Percentiles rank a stretch among this genome's conserved stretches.
These are phyloP conservation scores for Neofelis nebulosa DNA, from an alignment of 2,113 vertebrate genomes.

Conservation along the genomic window DNA sequence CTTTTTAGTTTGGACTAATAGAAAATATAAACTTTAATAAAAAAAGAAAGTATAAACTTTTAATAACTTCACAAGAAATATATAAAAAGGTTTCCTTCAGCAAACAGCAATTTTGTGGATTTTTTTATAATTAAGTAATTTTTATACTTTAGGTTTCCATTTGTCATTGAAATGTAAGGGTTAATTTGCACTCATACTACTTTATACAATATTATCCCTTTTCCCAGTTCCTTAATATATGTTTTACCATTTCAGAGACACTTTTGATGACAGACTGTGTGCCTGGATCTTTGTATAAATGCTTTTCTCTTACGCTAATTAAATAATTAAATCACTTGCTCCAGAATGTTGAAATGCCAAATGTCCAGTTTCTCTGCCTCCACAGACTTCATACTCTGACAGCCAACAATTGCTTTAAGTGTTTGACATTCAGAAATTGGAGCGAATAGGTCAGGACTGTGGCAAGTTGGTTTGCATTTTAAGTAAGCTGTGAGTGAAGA, in stretches of 20 bases:
- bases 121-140: constrained; percentile 26
- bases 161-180: constrained; percentile 20
- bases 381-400: constrained; percentile 51
- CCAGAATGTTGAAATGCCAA: constrained; percentile 68
- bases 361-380: constrained; percentile 55
- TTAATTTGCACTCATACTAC: background rate
- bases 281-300: background rate
- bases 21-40: constrained; percentile 9
- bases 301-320: constrained; percentile 52
- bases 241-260: constrained; percentile 31
- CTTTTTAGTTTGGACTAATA: constrained; percentile 26
- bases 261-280: background rate
- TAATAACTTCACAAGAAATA: background rate
- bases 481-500: constrained; percentile 39
- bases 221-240: background rate
- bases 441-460: constrained; percentile 66
- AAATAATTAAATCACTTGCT: constrained; percentile 76
- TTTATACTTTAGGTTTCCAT: background rate
- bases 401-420: constrained; percentile 63
- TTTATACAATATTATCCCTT: background rate
- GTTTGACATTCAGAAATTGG: constrained; percentile 75
- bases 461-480: constrained; percentile 62
- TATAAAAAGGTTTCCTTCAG: background rate
- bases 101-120: constrained; percentile 11
- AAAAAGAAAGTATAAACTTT: constrained; percentile 11